Percentiles rank a stretch among this genome's conserved stretches.
Evolutionary conservation across 2,113 vertebrate species (phyloP).

Genomic region (Oryzias woworae): DNA sequence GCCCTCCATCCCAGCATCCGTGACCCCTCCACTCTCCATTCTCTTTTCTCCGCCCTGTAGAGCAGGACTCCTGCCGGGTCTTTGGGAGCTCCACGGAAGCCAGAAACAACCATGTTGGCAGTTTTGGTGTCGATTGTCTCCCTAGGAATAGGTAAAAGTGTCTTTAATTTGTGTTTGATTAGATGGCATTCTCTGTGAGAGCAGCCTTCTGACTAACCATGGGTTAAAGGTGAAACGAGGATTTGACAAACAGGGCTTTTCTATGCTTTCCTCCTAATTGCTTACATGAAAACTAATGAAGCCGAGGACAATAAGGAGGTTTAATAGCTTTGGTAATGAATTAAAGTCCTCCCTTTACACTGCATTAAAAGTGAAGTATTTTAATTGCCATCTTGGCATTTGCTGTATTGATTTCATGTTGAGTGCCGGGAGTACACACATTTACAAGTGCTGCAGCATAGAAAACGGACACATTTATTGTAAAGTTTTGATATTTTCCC

Average conservation of each 20-base stretch:
- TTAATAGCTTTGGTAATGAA: slow-evolving; percentile 14
- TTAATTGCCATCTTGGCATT: slow-evolving; percentile 23
- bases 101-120: slow-evolving; percentile 72
- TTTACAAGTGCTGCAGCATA: neutral
- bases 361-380: slow-evolving; percentile 13
- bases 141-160: slow-evolving; percentile 76
- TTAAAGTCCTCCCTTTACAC: slow-evolving; percentile 17
- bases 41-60: slow-evolving; percentile 35
- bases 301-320: slow-evolving; percentile 13
- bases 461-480: neutral
- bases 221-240: slow-evolving; percentile 47
- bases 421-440: slow-evolving; percentile 1
- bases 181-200: slow-evolving; percentile 2
- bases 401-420: slow-evolving; percentile 16
- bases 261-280: neutral
- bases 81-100: slow-evolving; percentile 51
- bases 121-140: slow-evolving; percentile 69
- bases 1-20: slow-evolving; percentile 56
- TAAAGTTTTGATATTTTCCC: neutral
- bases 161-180: neutral
- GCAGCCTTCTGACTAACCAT: slow-evolving; percentile 10
- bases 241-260: slow-evolving; percentile 3
- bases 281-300: slow-evolving; percentile 33
- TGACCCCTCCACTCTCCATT: slow-evolving; percentile 34
- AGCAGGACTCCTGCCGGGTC: slow-evolving; percentile 52